phyloP scores from a whole-genome alignment of 2,888 invertebrate genomes.

The Cryptocheilus praepositus region DNA sequence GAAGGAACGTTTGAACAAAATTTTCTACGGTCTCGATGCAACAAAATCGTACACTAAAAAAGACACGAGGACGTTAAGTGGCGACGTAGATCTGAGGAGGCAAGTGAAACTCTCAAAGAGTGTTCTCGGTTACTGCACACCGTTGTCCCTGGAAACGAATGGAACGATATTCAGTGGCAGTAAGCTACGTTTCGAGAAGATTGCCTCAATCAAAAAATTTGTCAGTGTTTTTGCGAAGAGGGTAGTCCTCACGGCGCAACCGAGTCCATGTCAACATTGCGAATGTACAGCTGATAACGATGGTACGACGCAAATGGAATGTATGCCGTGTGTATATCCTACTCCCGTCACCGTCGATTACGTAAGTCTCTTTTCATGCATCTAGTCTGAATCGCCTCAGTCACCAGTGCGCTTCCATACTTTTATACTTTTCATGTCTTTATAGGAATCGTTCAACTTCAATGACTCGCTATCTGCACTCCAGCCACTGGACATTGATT shows the following conservation, averaged over 20 bases:
- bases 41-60: constrained; percentile 87
- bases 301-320: constrained; percentile 81
- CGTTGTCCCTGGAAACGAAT: constrained; percentile 89
- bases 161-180: constrained; percentile 83
- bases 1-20: constrained; percentile 83
- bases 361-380: constrained; percentile 67
- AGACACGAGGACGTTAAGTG: constrained; percentile 81
- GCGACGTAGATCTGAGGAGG: constrained; percentile 83
- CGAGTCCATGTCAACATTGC: constrained; percentile 80
- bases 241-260: constrained; percentile 79
- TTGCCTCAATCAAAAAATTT: constrained; percentile 79
- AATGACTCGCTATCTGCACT: constrained; percentile 62
- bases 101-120: constrained; percentile 87
- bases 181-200: constrained; percentile 78
- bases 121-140: constrained; percentile 86
- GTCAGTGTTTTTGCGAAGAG: constrained; percentile 82
- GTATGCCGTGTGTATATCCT: constrained; percentile 79
- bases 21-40: constrained; percentile 88
- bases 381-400: too few relatives aligned
- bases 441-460: constrained; percentile 68
- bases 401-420: too few relatives aligned
- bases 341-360: constrained; percentile 75
- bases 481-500: constrained; percentile 61
- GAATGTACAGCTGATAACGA: constrained; percentile 83
- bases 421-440: constrained; percentile 1